Evolutionary conservation across 2,797 vertebrate genomes (phyloP).

Genomic region (Alauda arvensis): DNA sequence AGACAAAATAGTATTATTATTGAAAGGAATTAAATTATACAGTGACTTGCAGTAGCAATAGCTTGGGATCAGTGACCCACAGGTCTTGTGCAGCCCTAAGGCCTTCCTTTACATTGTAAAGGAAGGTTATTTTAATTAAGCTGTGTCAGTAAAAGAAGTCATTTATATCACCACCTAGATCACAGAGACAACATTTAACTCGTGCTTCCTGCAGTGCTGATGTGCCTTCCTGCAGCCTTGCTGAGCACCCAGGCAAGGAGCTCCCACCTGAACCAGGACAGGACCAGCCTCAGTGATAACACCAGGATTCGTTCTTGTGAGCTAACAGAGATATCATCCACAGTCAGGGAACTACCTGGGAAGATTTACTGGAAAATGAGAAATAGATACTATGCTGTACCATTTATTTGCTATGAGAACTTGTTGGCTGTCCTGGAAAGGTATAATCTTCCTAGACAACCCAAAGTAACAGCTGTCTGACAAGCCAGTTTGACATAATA

Average conservation of each 20-base stretch:
- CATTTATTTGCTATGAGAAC: constrained; percentile 22
- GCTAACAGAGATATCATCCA: not conserved
- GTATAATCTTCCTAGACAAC: constrained; percentile 48
- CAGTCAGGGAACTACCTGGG: not conserved
- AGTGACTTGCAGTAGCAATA: not conserved
- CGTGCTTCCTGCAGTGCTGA: not conserved
- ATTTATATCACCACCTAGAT: not conserved
- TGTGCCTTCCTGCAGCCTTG: not conserved
- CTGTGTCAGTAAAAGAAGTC: not conserved
- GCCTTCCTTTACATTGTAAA: not conserved
- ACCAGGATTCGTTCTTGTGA: not conserved
- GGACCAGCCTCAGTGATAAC: not conserved
- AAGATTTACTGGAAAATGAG: not conserved
- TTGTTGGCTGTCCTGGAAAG: constrained; percentile 15
- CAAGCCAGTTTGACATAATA: constrained; percentile 28
- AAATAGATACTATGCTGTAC: not conserved
- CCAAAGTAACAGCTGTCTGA: constrained; percentile 21
- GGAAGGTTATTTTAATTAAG: not conserved
- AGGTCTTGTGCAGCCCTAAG: not conserved
- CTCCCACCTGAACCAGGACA: not conserved
- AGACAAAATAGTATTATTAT: not conserved
- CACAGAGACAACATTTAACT: not conserved
- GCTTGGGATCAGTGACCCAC: not conserved
- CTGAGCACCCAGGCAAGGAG: not conserved
- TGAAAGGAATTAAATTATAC: not conserved